phyloP scores from a whole-genome alignment of 2,888 invertebrate species.

The Meliscaeva auricollis region DNA sequence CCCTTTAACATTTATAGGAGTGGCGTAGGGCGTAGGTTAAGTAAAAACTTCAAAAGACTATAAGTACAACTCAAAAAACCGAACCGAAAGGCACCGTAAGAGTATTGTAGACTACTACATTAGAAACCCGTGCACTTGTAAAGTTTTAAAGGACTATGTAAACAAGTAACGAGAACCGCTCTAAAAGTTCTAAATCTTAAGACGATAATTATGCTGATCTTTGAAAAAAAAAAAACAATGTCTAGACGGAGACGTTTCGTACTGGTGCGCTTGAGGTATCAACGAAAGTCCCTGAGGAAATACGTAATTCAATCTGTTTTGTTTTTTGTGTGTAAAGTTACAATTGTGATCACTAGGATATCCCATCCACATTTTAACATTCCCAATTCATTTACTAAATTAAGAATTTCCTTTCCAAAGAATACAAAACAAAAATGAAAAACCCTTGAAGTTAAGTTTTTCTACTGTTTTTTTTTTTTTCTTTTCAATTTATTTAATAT shows the following conservation, averaged over 20 bases:
- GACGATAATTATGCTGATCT: background rate
- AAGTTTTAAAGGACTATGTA: too few relatives aligned
- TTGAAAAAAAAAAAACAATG: background rate
- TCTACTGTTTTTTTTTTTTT: background rate
- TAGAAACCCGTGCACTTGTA: too few relatives aligned
- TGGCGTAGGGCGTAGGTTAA: too few relatives aligned
- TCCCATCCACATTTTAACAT: constrained; percentile 4
- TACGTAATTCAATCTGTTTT: constrained; percentile 16
- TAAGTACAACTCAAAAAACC: too few relatives aligned
- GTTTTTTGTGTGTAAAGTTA: background rate
- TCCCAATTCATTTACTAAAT: constrained; percentile 44
- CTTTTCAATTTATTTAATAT: background rate
- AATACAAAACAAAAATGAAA: background rate
- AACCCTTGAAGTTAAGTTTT: constrained; percentile 28
- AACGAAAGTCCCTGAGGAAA: constrained; percentile 7
- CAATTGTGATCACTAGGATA: constrained; percentile 19
- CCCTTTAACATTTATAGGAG: too few relatives aligned
- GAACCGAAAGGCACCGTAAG: too few relatives aligned
- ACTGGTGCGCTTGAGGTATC: background rate
- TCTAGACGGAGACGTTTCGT: constrained; percentile 17
- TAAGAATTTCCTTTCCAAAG: constrained; percentile 25
- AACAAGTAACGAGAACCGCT: too few relatives aligned
- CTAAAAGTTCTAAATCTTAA: too few relatives aligned
- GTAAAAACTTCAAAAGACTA: too few relatives aligned
- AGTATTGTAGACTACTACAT: too few relatives aligned